phyloP scores from a whole-genome alignment of 1,140 invertebrate species.

The Leptestheria dahalacensis region DNA sequence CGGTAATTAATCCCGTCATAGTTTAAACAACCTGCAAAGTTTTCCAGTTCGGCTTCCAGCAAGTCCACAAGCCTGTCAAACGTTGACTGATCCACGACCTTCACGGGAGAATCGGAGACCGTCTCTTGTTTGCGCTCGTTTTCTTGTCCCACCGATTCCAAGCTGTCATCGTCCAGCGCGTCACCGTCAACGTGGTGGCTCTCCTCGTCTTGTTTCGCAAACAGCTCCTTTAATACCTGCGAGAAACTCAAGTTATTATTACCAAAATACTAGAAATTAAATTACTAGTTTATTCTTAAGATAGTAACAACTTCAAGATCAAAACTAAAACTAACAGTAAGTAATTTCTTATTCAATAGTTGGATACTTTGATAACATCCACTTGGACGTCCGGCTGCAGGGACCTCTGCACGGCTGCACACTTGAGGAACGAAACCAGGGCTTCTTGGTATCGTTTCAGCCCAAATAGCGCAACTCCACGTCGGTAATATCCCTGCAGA shows the following conservation, averaged over 20 bases:
- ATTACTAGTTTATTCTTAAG: not conserved
- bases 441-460: constrained; percentile 50
- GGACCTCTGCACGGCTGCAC: constrained; percentile 33
- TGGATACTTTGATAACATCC: constrained; percentile 15
- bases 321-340: not conserved
- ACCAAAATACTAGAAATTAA: no score
- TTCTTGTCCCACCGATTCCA: no score
- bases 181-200: no score
- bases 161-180: no score
- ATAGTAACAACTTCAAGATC: no score
- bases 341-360: not conserved
- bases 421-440: constrained; percentile 43
- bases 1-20: no score
- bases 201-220: no score
- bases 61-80: not conserved
- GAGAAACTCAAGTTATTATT: no score
- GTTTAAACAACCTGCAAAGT: not conserved
- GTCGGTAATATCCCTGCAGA: constrained; percentile 46
- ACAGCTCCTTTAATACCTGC: not conserved
- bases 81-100: no score
- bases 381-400: not conserved
- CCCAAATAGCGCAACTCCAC: constrained; percentile 43
- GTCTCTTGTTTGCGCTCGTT: no score
- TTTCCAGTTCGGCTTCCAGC: not conserved
- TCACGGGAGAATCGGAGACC: no score